Evolutionary conservation across 2,113 vertebrate genomes (phyloP).

Genomic region (Theropithecus gelada): DNA sequence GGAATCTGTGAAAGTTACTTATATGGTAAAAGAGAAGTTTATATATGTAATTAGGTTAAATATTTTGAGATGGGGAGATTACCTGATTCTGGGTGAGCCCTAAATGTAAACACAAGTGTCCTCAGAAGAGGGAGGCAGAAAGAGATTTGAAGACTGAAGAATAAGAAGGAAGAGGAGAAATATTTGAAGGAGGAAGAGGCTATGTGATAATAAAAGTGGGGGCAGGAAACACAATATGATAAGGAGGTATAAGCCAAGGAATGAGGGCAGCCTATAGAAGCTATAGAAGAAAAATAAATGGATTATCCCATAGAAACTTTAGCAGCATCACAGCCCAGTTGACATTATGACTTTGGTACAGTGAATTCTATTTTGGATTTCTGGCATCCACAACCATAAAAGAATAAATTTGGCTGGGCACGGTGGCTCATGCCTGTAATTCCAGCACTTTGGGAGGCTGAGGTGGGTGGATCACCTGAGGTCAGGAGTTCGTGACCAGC

Average conservation of each 20-base stretch:
- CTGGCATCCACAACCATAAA: background rate
- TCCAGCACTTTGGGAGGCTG: too few species aligned
- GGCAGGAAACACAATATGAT: background rate
- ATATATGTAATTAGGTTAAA: background rate
- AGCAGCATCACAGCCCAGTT: background rate
- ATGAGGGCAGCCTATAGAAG: background rate
- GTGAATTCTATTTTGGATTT: background rate
- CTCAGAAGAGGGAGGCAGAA: background rate
- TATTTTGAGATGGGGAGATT: background rate
- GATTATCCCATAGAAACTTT: background rate
- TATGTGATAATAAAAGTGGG: background rate
- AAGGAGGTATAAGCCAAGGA: background rate
- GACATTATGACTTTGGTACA: background rate
- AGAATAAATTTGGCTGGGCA: background rate
- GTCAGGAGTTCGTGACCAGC: too few species aligned
- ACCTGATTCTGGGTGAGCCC: background rate
- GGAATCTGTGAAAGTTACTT: background rate
- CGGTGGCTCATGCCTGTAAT: too few species aligned
- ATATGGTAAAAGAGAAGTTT: background rate
- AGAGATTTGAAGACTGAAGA: background rate
- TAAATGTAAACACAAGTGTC: background rate
- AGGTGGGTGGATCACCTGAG: too few species aligned
- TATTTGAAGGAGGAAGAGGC: background rate
- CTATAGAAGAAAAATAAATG: background rate
- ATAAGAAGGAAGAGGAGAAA: background rate